Evolutionary conservation across 1,140 invertebrate species (phyloP).

Genomic region (Drosophila leontia): DNA sequence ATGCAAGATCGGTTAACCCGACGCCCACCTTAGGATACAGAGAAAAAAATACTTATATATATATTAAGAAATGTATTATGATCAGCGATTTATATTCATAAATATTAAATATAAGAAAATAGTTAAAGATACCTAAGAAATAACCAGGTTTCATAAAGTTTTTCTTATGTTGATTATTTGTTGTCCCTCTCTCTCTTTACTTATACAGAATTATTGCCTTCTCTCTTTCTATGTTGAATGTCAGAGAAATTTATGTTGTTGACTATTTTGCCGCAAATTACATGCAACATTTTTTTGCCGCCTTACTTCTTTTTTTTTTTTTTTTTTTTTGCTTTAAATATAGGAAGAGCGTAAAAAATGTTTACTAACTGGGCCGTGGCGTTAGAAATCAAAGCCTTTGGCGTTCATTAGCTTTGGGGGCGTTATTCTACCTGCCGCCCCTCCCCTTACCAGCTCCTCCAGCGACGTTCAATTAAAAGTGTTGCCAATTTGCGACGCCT

Average conservation of each 20-base stretch:
- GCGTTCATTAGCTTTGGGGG: conserved; percentile 85
- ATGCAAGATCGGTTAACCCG: conserved; percentile 31
- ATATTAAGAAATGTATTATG: not conserved
- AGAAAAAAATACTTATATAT: not conserved
- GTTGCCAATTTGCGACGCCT: conserved; percentile 79
- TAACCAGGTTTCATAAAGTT: not conserved
- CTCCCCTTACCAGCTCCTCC: conserved; percentile 10
- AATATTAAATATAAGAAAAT: not conserved
- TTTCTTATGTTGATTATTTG: not conserved
- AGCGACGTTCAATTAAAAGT: conserved; percentile 81
- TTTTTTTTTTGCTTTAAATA: conserved; percentile 1
- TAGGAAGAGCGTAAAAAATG: conserved; percentile 28
- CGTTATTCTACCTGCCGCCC: conserved; percentile 45
- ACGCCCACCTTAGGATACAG: conserved; percentile 6
- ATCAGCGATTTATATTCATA: not conserved
- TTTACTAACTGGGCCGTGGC: conserved; percentile 63
- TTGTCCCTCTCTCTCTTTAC: not conserved
- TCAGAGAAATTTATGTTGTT: conserved; percentile 75
- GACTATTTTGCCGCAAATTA: conserved; percentile 81
- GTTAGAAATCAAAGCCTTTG: conserved; percentile 82
- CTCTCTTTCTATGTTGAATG: conserved; percentile 5
- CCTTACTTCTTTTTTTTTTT: not conserved
- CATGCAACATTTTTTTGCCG: conserved; percentile 64
- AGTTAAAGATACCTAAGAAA: not conserved
- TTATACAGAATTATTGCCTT: not conserved